phyloP scores from a whole-genome alignment of 1,140 invertebrate genomes.

The Bicyclus anynana region DNA sequence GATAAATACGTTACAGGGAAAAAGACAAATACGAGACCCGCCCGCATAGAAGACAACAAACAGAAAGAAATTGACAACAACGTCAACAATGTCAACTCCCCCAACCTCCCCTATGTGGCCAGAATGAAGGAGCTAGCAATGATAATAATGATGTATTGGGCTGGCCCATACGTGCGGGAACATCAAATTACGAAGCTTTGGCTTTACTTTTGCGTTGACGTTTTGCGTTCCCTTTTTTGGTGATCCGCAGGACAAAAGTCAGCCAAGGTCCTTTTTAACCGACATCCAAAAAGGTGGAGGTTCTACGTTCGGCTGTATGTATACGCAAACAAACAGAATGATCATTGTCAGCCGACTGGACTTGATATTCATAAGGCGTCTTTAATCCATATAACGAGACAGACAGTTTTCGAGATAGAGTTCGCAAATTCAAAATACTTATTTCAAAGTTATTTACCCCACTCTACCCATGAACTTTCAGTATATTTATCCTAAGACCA shows the following conservation, averaged over 20 bases:
- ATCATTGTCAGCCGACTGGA: too few species aligned
- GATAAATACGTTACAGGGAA: conserved; percentile 29
- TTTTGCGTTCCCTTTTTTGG: conserved; percentile 32
- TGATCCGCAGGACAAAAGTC: conserved; percentile 20
- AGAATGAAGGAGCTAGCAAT: conserved; percentile 46
- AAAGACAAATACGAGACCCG: conserved; percentile 25
- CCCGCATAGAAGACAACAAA: conserved; percentile 34
- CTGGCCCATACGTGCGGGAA: conserved; percentile 48
- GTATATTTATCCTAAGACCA: too few species aligned
- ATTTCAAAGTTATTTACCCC: too few species aligned
- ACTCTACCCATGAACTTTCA: too few species aligned
- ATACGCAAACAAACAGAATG: too few species aligned
- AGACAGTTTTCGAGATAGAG: too few species aligned
- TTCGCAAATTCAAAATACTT: too few species aligned
- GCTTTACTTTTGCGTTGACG: conserved; percentile 44
- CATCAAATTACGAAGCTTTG: conserved; percentile 57
- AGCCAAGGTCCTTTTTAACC: too few species aligned
- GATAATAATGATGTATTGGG: conserved; percentile 65
- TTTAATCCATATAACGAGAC: too few species aligned
- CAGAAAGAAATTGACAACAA: conserved; percentile 48
- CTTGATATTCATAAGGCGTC: too few species aligned
- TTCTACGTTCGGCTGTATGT: too few species aligned
- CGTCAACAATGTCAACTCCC: conserved; percentile 43
- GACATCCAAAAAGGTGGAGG: too few species aligned
- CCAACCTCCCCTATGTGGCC: conserved; percentile 33